Base-by-base conservation (phyloP, 2,888 invertebrate genomes). In the Drosophila borealis region DNA sequence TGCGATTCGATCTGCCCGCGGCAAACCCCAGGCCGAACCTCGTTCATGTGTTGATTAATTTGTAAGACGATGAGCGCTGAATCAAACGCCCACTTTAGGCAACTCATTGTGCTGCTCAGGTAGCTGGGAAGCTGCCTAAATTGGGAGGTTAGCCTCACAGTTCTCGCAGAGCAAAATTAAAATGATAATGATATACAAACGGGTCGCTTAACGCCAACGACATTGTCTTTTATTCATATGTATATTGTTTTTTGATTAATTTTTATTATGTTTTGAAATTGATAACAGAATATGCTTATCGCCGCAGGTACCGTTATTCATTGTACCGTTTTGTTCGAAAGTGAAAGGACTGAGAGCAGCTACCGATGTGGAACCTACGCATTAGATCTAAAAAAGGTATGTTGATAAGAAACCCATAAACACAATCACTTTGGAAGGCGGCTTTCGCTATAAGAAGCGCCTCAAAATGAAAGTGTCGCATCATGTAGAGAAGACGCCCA, bases 31-130 rank as follows among this genome's bases (percentile, higher is more conserved):
- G 59, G 34, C 53, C 49, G 48, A 60, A 63, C 53, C 50, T 45
- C 68, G 71, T 77, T 88, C 77, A 77, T 54, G 87, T 86, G 89
- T 80, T 86, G 86, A 83, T 83, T 83, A 83, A 83, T 83, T 83
- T 88, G 78, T 86, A 71, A 77, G 55, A 86, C 68, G 63, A 70
- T 85, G 71, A 67, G 45, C 79, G 68, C 44, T 49, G 51, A 25
- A 76, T 61, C 29, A 60, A 51, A 79, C 83, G 78, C 83, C 89
- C 73, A 88, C 83, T 48, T 50, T 48, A 41, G 48, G 42, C 73
- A 69, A 29, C 44, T 45, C 46, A 53, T 69, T 76, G 60, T 62
- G 49, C 33, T 48, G 49, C 53, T 76, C 66, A 78, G 81, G 78
- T 88, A 78, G 72, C 79, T 49, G 19, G 25, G 29, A 19, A 37